These are phyloP conservation scores for Trachythela sp. DNA, from an alignment of 64 coral and sea anemone species.

Conservation along the genomic window DNA sequence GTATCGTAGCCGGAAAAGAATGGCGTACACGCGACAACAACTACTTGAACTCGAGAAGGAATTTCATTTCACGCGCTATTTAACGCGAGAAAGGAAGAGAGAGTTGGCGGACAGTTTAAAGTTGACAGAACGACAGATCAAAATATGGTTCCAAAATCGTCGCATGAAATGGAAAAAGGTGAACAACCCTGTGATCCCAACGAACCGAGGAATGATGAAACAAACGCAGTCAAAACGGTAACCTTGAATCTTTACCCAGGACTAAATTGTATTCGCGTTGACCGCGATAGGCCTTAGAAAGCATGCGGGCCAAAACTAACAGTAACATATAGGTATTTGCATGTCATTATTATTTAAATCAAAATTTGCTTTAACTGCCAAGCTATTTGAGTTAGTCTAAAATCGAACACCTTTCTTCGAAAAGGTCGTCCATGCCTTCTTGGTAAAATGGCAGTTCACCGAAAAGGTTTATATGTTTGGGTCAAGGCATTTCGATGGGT, in stretches of 20 bases:
- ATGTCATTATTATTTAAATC: neutral
- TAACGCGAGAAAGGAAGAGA: neutral
- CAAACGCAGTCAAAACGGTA: slow-evolving; percentile 16
- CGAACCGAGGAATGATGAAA: slow-evolving; percentile 17
- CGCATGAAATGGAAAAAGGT: slow-evolving; percentile 23
- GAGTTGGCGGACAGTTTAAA: neutral
- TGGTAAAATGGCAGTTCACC: neutral
- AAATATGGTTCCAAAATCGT: slow-evolving; percentile 15
- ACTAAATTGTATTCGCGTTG: neutral
- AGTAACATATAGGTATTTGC: neutral
- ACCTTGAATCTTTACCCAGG: neutral
- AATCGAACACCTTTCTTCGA: neutral
- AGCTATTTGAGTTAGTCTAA: neutral
- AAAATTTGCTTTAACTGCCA: neutral
- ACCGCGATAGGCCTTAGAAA: neutral
- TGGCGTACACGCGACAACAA: slow-evolving; percentile 16
- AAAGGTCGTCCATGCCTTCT: neutral
- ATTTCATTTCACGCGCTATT: neutral
- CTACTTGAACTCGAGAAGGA: neutral
- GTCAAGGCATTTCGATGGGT: neutral
- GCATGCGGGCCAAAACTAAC: neutral
- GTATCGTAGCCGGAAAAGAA: slow-evolving; percentile 25
- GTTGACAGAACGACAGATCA: slow-evolving; percentile 1
- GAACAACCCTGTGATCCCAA: neutral
- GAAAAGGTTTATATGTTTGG: neutral